Evolutionary conservation across 2,888 invertebrate species (phyloP).

Genomic region (Andrena haemorrhoa): DNA sequence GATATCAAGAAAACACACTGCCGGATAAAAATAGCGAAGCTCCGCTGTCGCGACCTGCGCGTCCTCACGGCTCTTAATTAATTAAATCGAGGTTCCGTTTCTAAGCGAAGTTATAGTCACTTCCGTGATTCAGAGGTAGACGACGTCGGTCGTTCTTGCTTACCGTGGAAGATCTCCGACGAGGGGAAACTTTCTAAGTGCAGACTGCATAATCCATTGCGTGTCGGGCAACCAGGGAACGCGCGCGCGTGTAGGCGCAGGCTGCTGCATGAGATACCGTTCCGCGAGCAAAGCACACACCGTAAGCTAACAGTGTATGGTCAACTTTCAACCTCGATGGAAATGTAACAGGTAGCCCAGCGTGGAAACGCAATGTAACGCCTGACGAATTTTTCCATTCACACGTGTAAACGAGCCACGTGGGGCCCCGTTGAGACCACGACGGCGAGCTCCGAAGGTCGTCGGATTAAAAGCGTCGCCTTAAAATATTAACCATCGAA

Average conservation of each 20-base stretch:
- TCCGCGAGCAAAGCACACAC: conserved; percentile 12
- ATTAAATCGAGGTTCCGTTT: conserved; percentile 23
- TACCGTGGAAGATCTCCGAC: conserved; percentile 62
- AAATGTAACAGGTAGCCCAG: conserved; percentile 68
- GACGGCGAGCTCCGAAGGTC: too few relatives aligned
- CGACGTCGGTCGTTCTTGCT: conserved; percentile 18
- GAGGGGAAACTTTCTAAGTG: conserved; percentile 71
- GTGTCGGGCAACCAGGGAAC: conserved; percentile 51
- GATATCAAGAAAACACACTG: too few relatives aligned
- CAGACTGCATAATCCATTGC: conserved; percentile 71
- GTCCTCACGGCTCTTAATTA: conserved; percentile 14
- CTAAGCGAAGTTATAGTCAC: background rate
- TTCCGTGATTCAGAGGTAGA: conserved; percentile 34
- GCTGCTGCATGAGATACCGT: conserved; percentile 12
- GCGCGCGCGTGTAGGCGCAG: background rate
- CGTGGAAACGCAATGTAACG: conserved; percentile 18
- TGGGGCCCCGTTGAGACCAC: background rate
- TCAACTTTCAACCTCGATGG: conserved; percentile 61
- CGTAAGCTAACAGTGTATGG: conserved; percentile 16
- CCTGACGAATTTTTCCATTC: conserved; percentile 12
- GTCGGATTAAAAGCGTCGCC: too few relatives aligned
- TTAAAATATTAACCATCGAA: too few relatives aligned
- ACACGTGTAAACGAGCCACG: conserved; percentile 37
- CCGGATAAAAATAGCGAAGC: too few relatives aligned
- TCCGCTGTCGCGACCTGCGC: background rate